Percentiles rank a stretch among this genome's conserved stretches.
Conservation (phyloP, 2,888 invertebrate genomes). For the Acanthacorydalis orientalis region DNA sequence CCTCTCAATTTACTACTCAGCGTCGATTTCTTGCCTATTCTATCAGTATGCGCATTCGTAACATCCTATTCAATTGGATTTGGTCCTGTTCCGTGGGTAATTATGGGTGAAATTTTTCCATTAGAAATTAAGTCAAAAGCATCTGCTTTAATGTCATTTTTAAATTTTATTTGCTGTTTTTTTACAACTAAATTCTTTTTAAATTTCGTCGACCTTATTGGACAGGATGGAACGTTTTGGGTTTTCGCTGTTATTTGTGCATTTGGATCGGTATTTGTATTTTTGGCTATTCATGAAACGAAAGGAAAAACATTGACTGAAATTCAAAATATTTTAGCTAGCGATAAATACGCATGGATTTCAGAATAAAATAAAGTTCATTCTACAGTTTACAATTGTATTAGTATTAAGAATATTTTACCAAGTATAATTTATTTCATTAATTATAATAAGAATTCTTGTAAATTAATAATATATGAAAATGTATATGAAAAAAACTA, state of each 20-base stretch:
- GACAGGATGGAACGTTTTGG: conserved; percentile 48
- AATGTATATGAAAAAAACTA: no score
- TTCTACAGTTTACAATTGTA: no score
- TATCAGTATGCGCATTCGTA: conserved; percentile 52
- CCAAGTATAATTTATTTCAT: no score
- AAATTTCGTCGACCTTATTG: conserved; percentile 33
- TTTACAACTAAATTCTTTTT: conserved; percentile 52
- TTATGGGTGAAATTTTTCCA: conserved; percentile 57
- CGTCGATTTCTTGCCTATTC: conserved; percentile 53
- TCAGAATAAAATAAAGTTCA: background rate
- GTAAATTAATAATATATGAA: no score
- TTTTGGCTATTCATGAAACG: conserved; percentile 36
- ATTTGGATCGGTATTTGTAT: conserved; percentile 45
- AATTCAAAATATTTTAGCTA: conserved; percentile 10
- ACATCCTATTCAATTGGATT: conserved; percentile 63
- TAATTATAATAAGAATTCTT: no score
- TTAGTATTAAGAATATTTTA: no score
- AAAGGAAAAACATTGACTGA: conserved; percentile 13
- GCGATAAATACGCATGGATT: background rate
- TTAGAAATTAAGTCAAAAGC: conserved; percentile 58
- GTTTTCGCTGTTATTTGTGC: conserved; percentile 46
- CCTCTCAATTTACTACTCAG: conserved; percentile 23
- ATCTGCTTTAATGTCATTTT: conserved; percentile 53
- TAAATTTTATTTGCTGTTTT: conserved; percentile 63
- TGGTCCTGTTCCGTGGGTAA: conserved; percentile 73